Base-by-base conservation (phyloP, 1,140 invertebrate genomes). In the Frieseomelitta varia region DNA sequence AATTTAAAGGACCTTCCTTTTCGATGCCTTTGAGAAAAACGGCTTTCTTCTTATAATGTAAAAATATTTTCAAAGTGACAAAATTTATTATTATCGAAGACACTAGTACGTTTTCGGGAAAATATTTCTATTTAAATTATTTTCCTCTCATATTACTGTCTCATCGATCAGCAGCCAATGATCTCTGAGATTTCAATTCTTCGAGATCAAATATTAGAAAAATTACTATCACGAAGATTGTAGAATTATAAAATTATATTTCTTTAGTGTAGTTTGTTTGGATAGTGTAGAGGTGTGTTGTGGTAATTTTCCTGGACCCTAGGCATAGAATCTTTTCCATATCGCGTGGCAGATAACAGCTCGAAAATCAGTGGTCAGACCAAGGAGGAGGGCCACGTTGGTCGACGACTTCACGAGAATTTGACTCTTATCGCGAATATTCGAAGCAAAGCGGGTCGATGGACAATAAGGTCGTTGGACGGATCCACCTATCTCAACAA, bases 401-500 rank as follows among this genome's bases (percentile, higher is more conserved):
- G 83, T 79, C 76, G 61, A 87, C 47, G 51, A 73, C 58, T 76
- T 69, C 65, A 74, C 75, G 85, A 85, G 88, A 87, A 82, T 83
- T 90, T 84, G 85, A 88, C 87, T 90, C 90, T 92, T 92, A 92
- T 92, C 91, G 85, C 78, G 68, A 81, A 85, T 87, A 91, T 92
- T 91, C 85, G 84, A 76, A 79, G 85, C 86, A 72, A 87, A 87
- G 85, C 83, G 90, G 85, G 84, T 85, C 88, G 86, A 84, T 90
- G 88, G 84, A 94, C 92, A 93, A 94, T 94, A 94, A 94, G 92
- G 89, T 89, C 86, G 88, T 76, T 71, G 79, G 85, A 81, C 83
- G 81, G 87, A 89, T 90, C 86, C 87, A 89, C 85, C 88, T 91
- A 90, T 92, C 85, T 90, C 90, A 90, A 93, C 93, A 94, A 93